phyloP scores from a whole-genome alignment of 2,888 invertebrate genomes.

The Nymphalis polychloros region DNA sequence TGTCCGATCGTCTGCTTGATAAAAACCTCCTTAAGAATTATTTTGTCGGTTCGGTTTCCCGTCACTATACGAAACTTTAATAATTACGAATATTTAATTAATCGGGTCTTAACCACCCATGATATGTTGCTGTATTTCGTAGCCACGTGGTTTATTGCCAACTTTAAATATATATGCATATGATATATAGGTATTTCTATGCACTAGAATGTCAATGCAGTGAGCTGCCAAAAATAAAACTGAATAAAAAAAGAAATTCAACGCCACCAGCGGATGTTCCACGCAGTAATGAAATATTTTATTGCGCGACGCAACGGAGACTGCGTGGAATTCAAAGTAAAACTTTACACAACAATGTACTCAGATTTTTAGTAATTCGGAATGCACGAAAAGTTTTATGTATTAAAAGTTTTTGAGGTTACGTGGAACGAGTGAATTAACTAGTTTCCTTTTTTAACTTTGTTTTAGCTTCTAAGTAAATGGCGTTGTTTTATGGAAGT shows the following conservation, averaged over 20 bases:
- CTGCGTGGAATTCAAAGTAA: conserved; percentile 53
- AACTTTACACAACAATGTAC: conserved; percentile 68
- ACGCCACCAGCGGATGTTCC: conserved; percentile 50
- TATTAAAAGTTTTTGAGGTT: conserved; percentile 17
- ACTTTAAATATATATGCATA: not conserved
- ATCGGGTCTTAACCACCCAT: no score
- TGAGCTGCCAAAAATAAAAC: conserved; percentile 37
- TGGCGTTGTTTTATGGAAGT: not conserved
- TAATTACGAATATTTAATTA: no score
- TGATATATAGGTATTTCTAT: not conserved
- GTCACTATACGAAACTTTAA: no score
- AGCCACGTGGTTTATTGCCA: no score
- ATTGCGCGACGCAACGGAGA: conserved; percentile 65
- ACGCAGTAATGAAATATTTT: conserved; percentile 76
- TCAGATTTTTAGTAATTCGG: conserved; percentile 68
- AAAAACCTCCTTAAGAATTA: no score
- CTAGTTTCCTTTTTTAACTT: conserved; percentile 2
- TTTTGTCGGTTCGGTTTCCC: no score
- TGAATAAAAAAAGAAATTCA: conserved; percentile 26
- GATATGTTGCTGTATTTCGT: no score
- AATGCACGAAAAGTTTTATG: conserved; percentile 19
- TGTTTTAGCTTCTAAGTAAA: conserved; percentile 6
- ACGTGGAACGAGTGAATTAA: conserved; percentile 7
- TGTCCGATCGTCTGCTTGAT: no score
- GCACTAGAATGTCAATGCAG: conserved; percentile 26